Evolutionary conservation across 1,140 invertebrate genomes (phyloP).

Genomic region (Cherax quadricarinatus): DNA sequence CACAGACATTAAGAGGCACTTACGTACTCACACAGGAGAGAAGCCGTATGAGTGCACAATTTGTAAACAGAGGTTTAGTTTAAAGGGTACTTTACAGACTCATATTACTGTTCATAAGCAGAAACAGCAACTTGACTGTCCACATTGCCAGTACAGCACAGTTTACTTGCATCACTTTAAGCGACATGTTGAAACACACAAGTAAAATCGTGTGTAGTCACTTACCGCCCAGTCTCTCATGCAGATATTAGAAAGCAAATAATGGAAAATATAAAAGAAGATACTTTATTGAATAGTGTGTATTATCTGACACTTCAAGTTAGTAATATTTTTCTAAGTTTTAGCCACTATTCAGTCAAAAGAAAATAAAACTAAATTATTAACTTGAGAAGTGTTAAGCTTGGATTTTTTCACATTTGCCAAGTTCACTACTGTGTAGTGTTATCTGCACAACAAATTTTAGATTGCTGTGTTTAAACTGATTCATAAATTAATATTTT

Average conservation of each 20-base stretch:
- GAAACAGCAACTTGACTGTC: constrained; percentile 12
- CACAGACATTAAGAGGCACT: constrained; percentile 24
- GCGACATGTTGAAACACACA: constrained; percentile 8
- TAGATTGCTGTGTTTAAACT: too few species aligned
- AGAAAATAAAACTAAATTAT: too few species aligned
- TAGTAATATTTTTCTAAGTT: too few species aligned
- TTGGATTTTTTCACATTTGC: too few species aligned
- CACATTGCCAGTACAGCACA: background rate
- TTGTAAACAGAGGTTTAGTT: constrained; percentile 56
- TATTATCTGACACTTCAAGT: too few species aligned
- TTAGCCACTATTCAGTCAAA: too few species aligned
- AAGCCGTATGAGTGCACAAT: constrained; percentile 36
- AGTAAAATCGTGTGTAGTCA: background rate
- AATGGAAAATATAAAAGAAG: background rate
- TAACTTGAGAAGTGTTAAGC: too few species aligned
- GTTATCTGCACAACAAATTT: too few species aligned
- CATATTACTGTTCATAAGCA: constrained; percentile 57
- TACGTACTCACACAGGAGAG: constrained; percentile 33
- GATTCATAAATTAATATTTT: too few species aligned
- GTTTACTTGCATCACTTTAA: constrained; percentile 1
- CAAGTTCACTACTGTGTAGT: too few species aligned
- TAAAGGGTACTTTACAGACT: constrained; percentile 39
- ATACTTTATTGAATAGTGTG: too few species aligned
- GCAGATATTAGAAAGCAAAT: background rate
- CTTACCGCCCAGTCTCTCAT: background rate